Evolutionary conservation across 1,140 invertebrate species (phyloP), one percentile per base, ranked within the genome.

Genomic region (Orchesella cincta): DNA sequence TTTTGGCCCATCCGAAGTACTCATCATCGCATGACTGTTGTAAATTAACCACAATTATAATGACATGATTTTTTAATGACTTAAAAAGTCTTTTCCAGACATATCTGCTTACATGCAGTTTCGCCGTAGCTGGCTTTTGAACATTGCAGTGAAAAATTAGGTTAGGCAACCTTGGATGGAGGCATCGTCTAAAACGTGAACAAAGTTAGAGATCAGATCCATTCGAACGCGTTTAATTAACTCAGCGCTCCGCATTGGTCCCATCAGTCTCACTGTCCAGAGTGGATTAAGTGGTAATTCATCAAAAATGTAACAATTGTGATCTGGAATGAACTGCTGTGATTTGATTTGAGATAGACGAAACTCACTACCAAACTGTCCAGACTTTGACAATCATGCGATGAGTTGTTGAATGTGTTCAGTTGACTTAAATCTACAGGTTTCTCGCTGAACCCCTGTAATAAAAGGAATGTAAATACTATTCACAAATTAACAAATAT

Each of bases 121-220:
- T 80, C 79, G 20, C 79, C 79, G 92, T 94, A 93, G 92, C 94
- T 26, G 97, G 96, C 73, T 88, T 89, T 86, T 97, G 95, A 57
- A 93, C 92, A 87, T 99, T 99, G 83, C 95, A 97, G 84, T 98
- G 96, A 86, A 97, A 97, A 77, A 99, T 93, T 84, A 99, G 99
- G 81, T 96, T 92, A n/a, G 94, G 91, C 84, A 99, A n/a, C n/a
- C 92, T 29, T 93, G 85, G 67, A 88, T 88, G 28, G 90, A 86
- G 31, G 93, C 91, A 39, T 93, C 90, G 8, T 91, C 89, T 34
- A 95, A 86, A 20, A 92, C 83, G 20, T 86, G 85, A n/a, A 89
- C 82, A 87, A 94, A 98, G 84, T 97, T 96, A 80, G 90, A 90
- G 28, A 93, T 90, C 52, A 98, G 90, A 85, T 98, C 96, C 2